phyloP scores from a whole-genome alignment of 2,888 invertebrate genomes.

The Loripinus fragilis region DNA sequence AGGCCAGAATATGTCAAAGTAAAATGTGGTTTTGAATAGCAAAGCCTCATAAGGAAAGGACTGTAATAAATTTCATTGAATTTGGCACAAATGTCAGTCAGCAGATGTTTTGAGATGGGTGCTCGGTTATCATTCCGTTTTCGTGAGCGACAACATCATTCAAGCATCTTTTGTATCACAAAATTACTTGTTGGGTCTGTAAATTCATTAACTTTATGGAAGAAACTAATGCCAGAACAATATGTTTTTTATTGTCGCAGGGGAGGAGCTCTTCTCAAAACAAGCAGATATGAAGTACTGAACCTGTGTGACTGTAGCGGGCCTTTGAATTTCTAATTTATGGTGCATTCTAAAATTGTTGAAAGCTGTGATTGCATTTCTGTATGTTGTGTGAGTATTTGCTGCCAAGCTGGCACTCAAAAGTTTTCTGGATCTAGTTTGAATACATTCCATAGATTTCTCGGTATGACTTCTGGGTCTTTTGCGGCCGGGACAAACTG shows the following conservation, averaged over 20 bases:
- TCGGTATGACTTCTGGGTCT: background rate
- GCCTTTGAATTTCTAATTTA: background rate
- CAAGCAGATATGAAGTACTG: background rate
- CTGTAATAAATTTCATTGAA: background rate
- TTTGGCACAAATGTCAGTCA: background rate
- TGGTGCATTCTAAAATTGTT: background rate
- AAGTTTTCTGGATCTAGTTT: background rate
- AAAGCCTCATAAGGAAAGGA: background rate
- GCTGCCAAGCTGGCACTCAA: background rate
- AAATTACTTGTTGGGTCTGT: background rate
- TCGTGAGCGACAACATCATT: background rate
- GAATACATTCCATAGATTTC: background rate
- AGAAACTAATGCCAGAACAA: background rate
- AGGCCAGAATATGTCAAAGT: background rate
- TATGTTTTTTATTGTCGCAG: background rate
- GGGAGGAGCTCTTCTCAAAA: background rate
- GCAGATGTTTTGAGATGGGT: background rate
- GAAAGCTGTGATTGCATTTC: background rate
- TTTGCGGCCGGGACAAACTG: background rate
- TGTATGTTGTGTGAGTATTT: background rate
- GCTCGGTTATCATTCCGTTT: background rate
- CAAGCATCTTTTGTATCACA: background rate
- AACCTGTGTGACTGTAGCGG: background rate
- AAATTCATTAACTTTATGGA: background rate
- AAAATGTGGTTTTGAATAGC: background rate